These are phyloP conservation scores for Anthophora plumipes DNA, from an alignment of 2,888 invertebrate genomes.

Conservation along the genomic window DNA sequence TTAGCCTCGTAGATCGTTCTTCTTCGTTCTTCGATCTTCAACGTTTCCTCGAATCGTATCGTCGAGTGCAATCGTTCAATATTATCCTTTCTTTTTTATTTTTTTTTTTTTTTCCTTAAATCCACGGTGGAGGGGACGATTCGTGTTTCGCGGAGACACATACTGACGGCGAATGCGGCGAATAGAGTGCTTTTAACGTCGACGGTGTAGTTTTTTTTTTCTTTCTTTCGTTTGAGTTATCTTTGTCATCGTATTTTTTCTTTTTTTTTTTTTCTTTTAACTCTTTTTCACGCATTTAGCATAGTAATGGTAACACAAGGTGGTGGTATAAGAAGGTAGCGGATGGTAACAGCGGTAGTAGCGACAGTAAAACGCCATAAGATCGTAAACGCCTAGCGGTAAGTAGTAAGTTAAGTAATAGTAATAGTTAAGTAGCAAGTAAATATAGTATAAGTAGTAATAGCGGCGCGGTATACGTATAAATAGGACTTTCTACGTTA, in stretches of 20 bases:
- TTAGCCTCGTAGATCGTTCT: no score
- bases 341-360: constrained; percentile 66
- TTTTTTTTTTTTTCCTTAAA: not conserved
- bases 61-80: not conserved
- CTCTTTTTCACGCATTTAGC: constrained; percentile 54
- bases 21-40: not conserved
- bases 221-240: not conserved
- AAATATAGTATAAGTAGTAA: constrained; percentile 66
- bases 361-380: constrained; percentile 55
- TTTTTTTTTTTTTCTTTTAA: constrained; percentile 8
- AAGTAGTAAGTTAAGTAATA: constrained; percentile 57
- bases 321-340: constrained; percentile 63
- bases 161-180: constrained; percentile 38
- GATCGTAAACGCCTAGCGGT: constrained; percentile 61
- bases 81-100: no score
- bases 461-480: constrained; percentile 77
- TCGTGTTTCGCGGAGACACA: not conserved
- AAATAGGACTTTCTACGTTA: constrained; percentile 80
- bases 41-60: not conserved
- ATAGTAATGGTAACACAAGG: constrained; percentile 67
- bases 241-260: no score
- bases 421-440: constrained; percentile 68
- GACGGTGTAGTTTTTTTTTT: constrained; percentile 42
- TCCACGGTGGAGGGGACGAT: not conserved
- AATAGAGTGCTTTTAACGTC: constrained; percentile 42